These are phyloP conservation scores for Chloropsis hardwickii DNA, from an alignment of 2,113 vertebrate species.

Conservation along the genomic window DNA sequence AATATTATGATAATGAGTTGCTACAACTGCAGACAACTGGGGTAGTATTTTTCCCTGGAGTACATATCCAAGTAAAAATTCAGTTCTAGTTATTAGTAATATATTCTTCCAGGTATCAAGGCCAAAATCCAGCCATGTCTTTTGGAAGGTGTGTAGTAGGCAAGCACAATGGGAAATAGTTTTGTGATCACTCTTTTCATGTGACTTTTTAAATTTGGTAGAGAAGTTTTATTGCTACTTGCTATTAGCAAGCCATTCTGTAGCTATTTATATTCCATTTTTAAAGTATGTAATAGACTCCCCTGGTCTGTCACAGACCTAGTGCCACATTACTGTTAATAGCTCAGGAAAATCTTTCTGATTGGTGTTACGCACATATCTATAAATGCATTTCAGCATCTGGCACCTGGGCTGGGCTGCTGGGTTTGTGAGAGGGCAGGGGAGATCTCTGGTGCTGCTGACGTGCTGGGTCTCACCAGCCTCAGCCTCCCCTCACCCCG, in stretches of 20 bases:
- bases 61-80: not conserved
- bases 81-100: not conserved
- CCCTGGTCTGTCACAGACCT: not conserved
- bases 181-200: not conserved
- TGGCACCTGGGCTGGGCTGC: accelerated
- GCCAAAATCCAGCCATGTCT: not conserved
- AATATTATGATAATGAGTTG: not conserved
- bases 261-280: not conserved
- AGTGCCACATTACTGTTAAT: too few species aligned
- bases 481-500: accelerated
- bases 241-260: not conserved
- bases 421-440: not conserved
- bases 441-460: not conserved
- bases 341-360: not conserved
- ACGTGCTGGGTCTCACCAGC: not conserved
- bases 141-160: not conserved
- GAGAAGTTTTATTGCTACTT: not conserved
- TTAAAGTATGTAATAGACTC: not conserved
- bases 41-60: not conserved
- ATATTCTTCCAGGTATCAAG: not conserved
- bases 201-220: not conserved
- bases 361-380: not conserved
- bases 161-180: not conserved
- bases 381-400: accelerated
- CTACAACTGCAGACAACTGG: not conserved